These are phyloP conservation scores for Drosophila sordidula DNA, from an alignment of 2,888 invertebrate genomes.

Conservation along the genomic window DNA sequence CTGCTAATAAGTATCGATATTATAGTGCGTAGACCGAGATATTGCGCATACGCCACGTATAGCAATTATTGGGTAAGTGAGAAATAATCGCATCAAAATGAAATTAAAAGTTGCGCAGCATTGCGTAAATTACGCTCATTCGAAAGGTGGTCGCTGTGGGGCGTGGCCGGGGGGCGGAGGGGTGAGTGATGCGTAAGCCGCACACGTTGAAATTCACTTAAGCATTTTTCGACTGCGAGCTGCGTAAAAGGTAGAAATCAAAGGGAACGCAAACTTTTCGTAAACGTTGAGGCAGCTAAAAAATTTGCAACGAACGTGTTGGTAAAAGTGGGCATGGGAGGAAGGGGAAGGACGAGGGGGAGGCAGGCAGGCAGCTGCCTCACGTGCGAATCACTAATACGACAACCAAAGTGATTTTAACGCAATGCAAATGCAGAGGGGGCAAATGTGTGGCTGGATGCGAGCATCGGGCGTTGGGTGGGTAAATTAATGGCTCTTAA, in stretches of 20 bases:
- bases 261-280: conserved; percentile 59
- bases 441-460: conserved; percentile 21
- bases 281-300: conserved; percentile 44
- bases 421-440: conserved; percentile 66
- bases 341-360: neutral
- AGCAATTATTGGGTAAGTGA: conserved; percentile 38
- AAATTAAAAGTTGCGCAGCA: conserved; percentile 72
- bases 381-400: conserved; percentile 60
- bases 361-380: conserved; percentile 4
- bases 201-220: conserved; percentile 74
- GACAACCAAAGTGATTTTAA: conserved; percentile 71
- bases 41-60: conserved; percentile 52
- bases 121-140: conserved; percentile 68
- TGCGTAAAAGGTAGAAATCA: conserved; percentile 61
- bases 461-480: conserved; percentile 21
- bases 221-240: conserved; percentile 51
- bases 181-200: conserved; percentile 49
- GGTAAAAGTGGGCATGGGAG: conserved; percentile 3
- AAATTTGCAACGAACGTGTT: conserved; percentile 69
- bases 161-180: neutral
- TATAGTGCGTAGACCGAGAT: conserved; percentile 7
- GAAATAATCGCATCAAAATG: conserved; percentile 74
- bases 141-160: neutral
- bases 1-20: conserved; percentile 57
- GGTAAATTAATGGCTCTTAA: conserved; percentile 78